Evolutionary conservation across 1,140 invertebrate species (phyloP).

Genomic region (Oryctes rhinoceros): DNA sequence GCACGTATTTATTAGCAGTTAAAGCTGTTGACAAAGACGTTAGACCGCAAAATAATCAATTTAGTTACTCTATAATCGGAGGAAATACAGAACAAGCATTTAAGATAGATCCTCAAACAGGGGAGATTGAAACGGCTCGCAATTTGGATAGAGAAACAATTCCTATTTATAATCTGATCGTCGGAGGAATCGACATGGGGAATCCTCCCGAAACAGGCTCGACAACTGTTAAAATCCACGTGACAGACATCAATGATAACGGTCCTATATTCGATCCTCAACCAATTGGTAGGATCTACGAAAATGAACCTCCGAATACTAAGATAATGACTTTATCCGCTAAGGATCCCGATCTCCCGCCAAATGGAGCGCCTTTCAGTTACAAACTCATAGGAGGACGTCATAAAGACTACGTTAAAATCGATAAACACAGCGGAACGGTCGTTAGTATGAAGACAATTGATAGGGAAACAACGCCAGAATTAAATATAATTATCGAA

Average conservation of each 20-base stretch:
- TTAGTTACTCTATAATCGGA: constrained; percentile 88
- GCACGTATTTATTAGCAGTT: constrained; percentile 79
- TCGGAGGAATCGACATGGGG: constrained; percentile 91
- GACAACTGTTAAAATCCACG: constrained; percentile 76
- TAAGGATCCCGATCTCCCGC: constrained; percentile 88
- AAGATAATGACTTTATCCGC: constrained; percentile 86
- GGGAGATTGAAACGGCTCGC: constrained; percentile 80
- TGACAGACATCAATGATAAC: constrained; percentile 94
- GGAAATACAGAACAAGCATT: constrained; percentile 86
- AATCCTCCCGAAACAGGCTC: constrained; percentile 88
- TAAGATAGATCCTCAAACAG: constrained; percentile 86
- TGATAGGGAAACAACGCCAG: constrained; percentile 82
- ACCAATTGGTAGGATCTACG: constrained; percentile 79
- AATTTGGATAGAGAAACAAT: constrained; percentile 84
- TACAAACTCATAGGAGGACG: constrained; percentile 82
- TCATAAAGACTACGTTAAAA: constrained; percentile 77
- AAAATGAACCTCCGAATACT: constrained; percentile 88
- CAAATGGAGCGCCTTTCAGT: constrained; percentile 89
- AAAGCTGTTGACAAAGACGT: constrained; percentile 92
- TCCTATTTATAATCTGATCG: constrained; percentile 78
- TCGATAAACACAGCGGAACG: constrained; percentile 82
- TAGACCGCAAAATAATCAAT: constrained; percentile 88
- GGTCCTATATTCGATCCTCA: constrained; percentile 82
- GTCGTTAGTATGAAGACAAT: constrained; percentile 80
- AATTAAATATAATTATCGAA: constrained; percentile 79